Evolutionary conservation across 2,888 invertebrate species (phyloP), one percentile per base, ranked within the genome.

Genomic region (Macropis europaea): DNA sequence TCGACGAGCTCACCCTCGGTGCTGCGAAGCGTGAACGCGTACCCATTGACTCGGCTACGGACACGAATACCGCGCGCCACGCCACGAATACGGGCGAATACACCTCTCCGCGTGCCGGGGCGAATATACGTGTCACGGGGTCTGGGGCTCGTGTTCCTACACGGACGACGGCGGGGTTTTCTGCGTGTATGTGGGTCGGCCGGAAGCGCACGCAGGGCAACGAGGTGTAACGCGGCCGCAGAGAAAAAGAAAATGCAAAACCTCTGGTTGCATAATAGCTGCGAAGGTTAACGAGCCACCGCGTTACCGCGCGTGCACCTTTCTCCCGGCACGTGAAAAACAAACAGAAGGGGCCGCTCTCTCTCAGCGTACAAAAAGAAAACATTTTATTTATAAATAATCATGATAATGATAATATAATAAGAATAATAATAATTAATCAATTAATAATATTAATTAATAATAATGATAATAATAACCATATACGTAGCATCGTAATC

Each of bases 341-440:
- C 72, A 66, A 43, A n/a, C n/a, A n/a, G 38, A 42, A 64, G 48
- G 54, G 68, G 60, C 57, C 68, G 70, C 71, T 76, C 76, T 72
- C 76, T 80, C 74, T 77, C 73, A 77, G 77, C 72, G 73, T 82
- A 76, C 73, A 77, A 81, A 68, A 73, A 64, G 70, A 75, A n/a
- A 80, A 63, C 54, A 61, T 50, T 78, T 78, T 75, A 75, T 79
- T 78, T 68, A 69, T 80, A 66, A 71, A 45, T 79, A 67, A 62
- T 48, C 38, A 52, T 63, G 50, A 26, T 61, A 54, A 30, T 59
- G 43, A 32, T 28, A 60, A 26, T 53, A 47, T 30, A 42, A 50
- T 53, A 56, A 48, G 60, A 54, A 45, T 56, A 36, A 32, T 68
- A 67, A 47, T 45, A 56, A 66, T 19, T 64, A 63, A 48, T 59